These are phyloP conservation scores for Galaxea fascicularis DNA, from an alignment of 92 coral and sea anemone genomes.

Conservation along the genomic window DNA sequence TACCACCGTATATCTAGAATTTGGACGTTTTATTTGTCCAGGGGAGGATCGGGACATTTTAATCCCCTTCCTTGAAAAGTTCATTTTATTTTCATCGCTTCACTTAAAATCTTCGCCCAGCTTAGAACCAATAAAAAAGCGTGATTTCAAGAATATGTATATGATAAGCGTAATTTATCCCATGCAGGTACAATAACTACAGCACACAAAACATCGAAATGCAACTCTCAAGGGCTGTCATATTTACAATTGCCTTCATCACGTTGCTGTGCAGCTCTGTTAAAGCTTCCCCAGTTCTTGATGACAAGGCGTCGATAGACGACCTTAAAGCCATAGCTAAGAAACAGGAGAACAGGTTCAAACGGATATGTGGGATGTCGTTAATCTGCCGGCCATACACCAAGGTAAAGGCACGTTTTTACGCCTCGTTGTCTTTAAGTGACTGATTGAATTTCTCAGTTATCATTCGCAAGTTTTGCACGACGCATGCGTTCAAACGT, in stretches of 20 bases:
- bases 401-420: background rate
- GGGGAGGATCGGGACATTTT: too few species aligned
- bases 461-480: too few species aligned
- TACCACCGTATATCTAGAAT: too few species aligned
- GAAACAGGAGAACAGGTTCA: background rate
- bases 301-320: background rate
- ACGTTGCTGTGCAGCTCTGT: background rate
- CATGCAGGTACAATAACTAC: background rate
- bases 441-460: too few species aligned
- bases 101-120: too few species aligned
- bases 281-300: constrained; percentile 1
- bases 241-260: background rate
- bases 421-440: too few species aligned
- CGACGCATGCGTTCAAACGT: too few species aligned
- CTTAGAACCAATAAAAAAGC: too few species aligned
- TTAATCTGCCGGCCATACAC: background rate
- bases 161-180: background rate
- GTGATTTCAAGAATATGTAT: too few species aligned
- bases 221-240: background rate
- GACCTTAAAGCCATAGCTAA: background rate
- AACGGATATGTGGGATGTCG: constrained; percentile 33
- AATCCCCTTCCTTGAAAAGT: too few species aligned
- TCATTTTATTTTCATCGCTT: too few species aligned
- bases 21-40: too few species aligned
- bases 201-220: background rate